These are phyloP conservation scores for Echinops telfairi DNA, from an alignment of 2,113 vertebrate genomes.

Conservation along the genomic window DNA sequence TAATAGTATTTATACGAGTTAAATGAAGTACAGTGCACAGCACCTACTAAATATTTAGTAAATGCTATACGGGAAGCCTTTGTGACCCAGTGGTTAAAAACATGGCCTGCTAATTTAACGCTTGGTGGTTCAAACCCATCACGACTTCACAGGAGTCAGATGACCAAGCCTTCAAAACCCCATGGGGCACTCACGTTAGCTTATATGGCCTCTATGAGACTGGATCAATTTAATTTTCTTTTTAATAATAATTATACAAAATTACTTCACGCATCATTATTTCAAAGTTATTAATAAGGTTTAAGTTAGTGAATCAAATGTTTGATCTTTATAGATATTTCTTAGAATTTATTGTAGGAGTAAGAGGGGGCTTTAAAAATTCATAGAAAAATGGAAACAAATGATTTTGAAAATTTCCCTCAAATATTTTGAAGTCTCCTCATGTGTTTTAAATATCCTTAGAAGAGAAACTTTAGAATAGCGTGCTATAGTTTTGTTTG, in stretches of 20 bases:
- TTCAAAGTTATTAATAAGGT: neutral
- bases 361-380: no score
- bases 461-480: neutral
- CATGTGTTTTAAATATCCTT: neutral
- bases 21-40: neutral
- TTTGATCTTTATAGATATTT: constrained; percentile 5
- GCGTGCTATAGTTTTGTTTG: neutral
- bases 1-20: neutral
- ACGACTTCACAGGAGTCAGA: no score
- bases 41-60: neutral
- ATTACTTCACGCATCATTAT: neutral
- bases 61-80: neutral
- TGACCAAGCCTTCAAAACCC: no score
- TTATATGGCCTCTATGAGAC: no score
- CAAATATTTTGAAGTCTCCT: no score
- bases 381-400: no score
- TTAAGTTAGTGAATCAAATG: neutral
- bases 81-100: no score
- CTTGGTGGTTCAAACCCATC: no score
- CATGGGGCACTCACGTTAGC: no score
- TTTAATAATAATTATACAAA: neutral
- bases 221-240: no score
- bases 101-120: no score
- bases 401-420: no score
- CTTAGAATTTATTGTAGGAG: constrained; percentile 51